phyloP scores from a whole-genome alignment of 92 coral and sea anemone genomes.

The Desmophyllum pertusum region DNA sequence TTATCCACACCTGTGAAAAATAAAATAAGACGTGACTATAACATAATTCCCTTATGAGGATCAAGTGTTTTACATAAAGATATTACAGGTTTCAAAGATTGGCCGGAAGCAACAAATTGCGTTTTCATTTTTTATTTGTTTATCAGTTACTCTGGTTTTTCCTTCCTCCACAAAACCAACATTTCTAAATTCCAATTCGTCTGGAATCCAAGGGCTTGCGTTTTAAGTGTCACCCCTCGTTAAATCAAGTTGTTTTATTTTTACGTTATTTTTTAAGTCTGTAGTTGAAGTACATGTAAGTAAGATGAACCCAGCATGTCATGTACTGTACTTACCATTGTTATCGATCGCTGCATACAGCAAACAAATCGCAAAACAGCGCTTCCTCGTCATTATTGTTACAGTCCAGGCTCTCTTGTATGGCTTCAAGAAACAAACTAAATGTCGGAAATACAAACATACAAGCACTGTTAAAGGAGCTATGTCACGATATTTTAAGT shows the following conservation, averaged over 20 bases:
- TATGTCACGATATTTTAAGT: too few relatives aligned
- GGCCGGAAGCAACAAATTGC: too few relatives aligned
- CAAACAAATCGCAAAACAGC: conserved; percentile 82
- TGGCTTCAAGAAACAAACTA: conserved; percentile 83
- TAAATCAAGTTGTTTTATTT: too few relatives aligned
- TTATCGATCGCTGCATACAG: conserved; percentile 82
- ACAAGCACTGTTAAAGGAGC: not conserved
- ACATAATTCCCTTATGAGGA: not conserved
- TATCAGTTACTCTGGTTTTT: too few relatives aligned
- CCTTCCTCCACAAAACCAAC: too few relatives aligned
- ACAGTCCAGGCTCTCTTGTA: conserved; percentile 82
- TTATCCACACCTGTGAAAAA: conserved; percentile 82
- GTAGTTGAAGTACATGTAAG: not conserved
- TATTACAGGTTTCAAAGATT: too few relatives aligned
- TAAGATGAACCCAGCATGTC: not conserved
- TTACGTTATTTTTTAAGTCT: not conserved
- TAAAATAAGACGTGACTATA: not conserved
- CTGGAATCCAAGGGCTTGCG: too few relatives aligned
- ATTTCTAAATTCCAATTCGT: too few relatives aligned
- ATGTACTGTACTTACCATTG: conserved; percentile 70
- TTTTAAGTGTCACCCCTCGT: too few relatives aligned
- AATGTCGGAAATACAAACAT: not conserved
- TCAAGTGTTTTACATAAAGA: too few relatives aligned
- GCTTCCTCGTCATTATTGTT: conserved; percentile 89
- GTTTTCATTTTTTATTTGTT: too few relatives aligned